These are phyloP conservation scores for Garra rufa DNA, from an alignment of 2,113 vertebrate genomes.

Conservation along the genomic window DNA sequence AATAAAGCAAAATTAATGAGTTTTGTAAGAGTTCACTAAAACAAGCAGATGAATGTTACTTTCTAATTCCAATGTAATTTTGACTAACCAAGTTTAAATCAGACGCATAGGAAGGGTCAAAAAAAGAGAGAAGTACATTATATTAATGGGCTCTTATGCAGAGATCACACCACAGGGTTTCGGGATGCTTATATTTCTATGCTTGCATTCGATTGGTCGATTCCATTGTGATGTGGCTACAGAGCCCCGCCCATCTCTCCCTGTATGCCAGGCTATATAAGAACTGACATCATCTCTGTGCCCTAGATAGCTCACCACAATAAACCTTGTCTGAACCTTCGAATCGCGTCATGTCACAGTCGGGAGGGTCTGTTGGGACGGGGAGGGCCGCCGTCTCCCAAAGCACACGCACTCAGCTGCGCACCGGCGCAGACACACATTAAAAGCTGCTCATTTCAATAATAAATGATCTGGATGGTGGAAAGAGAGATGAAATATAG, in stretches of 20 bases:
- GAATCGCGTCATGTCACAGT: not conserved
- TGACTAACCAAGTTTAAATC: not conserved
- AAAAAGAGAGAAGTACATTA: not conserved
- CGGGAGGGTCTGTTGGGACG: not conserved
- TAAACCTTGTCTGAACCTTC: slow-evolving; percentile 20
- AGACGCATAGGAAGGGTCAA: not conserved
- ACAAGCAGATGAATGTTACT: not conserved
- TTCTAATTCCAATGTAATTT: not conserved
- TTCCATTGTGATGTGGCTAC: not conserved
- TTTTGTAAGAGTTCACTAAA: no score
- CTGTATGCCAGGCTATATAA: slow-evolving; percentile 38
- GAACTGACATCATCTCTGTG: slow-evolving; percentile 49
- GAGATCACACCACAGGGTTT: slow-evolving; percentile 32
- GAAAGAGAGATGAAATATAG: slow-evolving; percentile 42
- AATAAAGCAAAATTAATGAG: no score
- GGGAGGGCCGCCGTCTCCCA: not conserved
- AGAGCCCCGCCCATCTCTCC: slow-evolving; percentile 14
- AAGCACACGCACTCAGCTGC: slow-evolving; percentile 13
- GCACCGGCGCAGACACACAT: slow-evolving; percentile 7
- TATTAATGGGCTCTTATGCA: not conserved
- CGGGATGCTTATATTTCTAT: not conserved
- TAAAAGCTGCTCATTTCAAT: slow-evolving; percentile 43
- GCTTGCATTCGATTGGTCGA: slow-evolving; percentile 35
- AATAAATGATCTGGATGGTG: slow-evolving; percentile 43
- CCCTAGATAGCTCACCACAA: slow-evolving; percentile 27